Base-by-base conservation (phyloP, 2,888 invertebrate species). In the Philopedon plagiatum region DNA sequence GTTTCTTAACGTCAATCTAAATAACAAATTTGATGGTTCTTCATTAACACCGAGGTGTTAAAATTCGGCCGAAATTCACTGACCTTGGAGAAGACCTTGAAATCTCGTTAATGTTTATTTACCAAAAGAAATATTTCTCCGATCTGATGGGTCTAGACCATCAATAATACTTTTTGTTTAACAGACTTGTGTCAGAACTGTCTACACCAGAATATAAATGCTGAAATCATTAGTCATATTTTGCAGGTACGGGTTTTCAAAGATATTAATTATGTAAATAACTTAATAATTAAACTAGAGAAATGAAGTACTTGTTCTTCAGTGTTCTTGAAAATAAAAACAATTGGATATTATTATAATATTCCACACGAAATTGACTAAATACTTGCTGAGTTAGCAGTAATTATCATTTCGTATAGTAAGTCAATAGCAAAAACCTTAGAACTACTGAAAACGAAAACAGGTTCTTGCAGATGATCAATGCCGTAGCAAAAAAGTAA, bases 31-130 rank as follows among this genome's bases (percentile, higher is more conserved):
- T 58, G 37, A 34, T 56, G 63, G 63, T 57, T 64, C 64, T 51
- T 73, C 73, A 68, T 73, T 73, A 73, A 19, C 73, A 68, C 63
- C 13, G 26, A 73, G 67, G 73, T 68, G 73, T 68, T 73, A 73
- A 73, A 68, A 73, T 64, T 73, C 49, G 46, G 23, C 64, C 73
- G 51, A 68, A 58, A 73, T 58, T 49, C 39, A 57, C 65, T 51
- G 73, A 73, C 73, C 73, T 73, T 73, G 73, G 39, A 19, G 9
- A 26, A 13, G 26, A 73, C 73, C 73, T 73, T 73, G 68, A 62
- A 73, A 68, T 64, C 57, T 68, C 21, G 73, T 51, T 73, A 73
- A 73, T 73, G 73, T 73, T 73, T 73, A 73, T 73, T 73, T 73
- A 68, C 73, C 32, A 41, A 68, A 67, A 65, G 62, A 68, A 62